Evolutionary conservation across 2,797 vertebrate genomes (phyloP), one percentile per base, ranked within the genome.

Genomic region (Notolabrus celidotus): DNA sequence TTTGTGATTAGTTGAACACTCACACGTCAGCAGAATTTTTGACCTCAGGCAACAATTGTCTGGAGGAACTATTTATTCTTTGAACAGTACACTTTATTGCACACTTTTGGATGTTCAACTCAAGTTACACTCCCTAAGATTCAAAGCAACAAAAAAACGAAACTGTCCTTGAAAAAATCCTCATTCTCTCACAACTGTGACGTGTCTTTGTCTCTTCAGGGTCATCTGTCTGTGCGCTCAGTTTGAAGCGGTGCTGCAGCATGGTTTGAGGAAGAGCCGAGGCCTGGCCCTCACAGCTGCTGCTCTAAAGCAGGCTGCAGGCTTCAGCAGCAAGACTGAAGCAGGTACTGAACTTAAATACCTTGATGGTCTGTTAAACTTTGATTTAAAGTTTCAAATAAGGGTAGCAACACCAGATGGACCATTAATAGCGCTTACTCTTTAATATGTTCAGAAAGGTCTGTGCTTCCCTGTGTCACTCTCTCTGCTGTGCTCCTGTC

Each of bases 181-280:
- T 14, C 34, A 7, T 4, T 7, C 17, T 4, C 5, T 8, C 38
- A n/a, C 22, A 2, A 22, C 27, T 9, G 11, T 46, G 12, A 38
- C 29, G 10, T 66, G 12, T 75, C 11, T 65, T 43, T 83, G 83
- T 64, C 82, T n/a, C 87, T 73, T 66, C 94, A 99, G 98, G 86
- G 97, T 99, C 50, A 99, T 98, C 74, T 99, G 98, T 78, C 91
- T 99, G 61, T 99, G 98, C 25, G 98, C 97, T 78, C 97, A 99
- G 94, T 97, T 99, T 75, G 98, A 99, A 85, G 94, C 94, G 0
- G 97, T 98, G 73, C 91, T 99, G 67, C 98, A 99, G 92, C 97
- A 99, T 9, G 98, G 98, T 45, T 92, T 99, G 92, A 96, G 92
- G 93, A 97, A 96, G 90, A 98, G 93, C 73, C 89, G 96, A 25